Conservation (phyloP, 2,113 vertebrate genomes). For the Hepsetus odoe region DNA sequence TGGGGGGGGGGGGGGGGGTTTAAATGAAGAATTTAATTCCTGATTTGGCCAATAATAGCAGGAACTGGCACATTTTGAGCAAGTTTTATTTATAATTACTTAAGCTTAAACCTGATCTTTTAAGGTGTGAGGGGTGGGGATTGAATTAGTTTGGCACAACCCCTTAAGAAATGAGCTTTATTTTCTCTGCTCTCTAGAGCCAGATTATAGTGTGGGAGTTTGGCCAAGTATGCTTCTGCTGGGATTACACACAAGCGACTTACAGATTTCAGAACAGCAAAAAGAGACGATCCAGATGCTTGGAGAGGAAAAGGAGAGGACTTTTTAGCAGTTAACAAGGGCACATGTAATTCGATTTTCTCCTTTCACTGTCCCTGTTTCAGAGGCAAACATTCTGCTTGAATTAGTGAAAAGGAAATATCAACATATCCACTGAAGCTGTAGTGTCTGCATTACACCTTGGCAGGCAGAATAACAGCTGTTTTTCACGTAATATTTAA, state of each 20-base stretch:
- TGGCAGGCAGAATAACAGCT: neutral
- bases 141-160: neutral
- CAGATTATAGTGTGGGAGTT: slow-evolving; percentile 22
- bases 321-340: slow-evolving; percentile 30
- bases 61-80: neutral
- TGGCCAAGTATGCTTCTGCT: slow-evolving; percentile 28
- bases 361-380: slow-evolving; percentile 36
- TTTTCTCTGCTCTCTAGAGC: neutral
- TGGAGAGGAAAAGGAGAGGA: neutral
- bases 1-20: too few relatives aligned
- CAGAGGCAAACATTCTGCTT: neutral
- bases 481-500: neutral
- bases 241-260: slow-evolving; percentile 38
- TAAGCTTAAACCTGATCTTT: slow-evolving; percentile 8
- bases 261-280: slow-evolving; percentile 3
- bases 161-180: neutral
- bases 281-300: slow-evolving; percentile 26
- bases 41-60: neutral
- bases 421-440: neutral
- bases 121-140: too few relatives aligned
- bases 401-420: neutral
- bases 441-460: neutral
- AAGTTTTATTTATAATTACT: neutral
- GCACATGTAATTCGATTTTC: slow-evolving; percentile 32
- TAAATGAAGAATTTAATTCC: too few relatives aligned